Percentiles rank a stretch among this genome's conserved stretches.
Evolutionary conservation across 2,888 invertebrate species (phyloP).

Genomic region (Corythucha ciliata): DNA sequence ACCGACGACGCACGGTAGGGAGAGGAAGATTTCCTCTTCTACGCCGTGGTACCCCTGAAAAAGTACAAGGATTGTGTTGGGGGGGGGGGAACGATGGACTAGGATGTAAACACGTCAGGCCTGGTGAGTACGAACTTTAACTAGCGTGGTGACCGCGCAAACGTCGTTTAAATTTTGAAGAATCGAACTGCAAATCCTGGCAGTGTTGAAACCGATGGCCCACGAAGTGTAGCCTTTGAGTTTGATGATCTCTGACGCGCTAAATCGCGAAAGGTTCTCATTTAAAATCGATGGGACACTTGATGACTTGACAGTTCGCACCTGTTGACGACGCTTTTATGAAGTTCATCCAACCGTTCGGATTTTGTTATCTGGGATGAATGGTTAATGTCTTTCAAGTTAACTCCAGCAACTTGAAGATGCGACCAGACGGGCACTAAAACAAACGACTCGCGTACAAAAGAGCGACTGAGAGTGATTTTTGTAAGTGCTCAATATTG

Average conservation of each 20-base stretch:
- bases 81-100: too few species aligned
- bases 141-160: slow-evolving; percentile 67
- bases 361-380: slow-evolving; percentile 50
- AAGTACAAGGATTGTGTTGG: background rate
- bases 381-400: slow-evolving; percentile 62
- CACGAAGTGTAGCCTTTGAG: slow-evolving; percentile 86
- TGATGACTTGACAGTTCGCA: too few species aligned
- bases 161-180: slow-evolving; percentile 63
- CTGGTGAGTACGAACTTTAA: too few species aligned
- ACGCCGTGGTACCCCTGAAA: slow-evolving; percentile 70
- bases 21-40: slow-evolving; percentile 71
- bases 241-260: slow-evolving; percentile 79
- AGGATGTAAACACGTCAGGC: too few species aligned
- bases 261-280: slow-evolving; percentile 35
- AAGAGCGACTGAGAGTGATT: too few species aligned
- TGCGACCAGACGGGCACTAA: slow-evolving; percentile 54
- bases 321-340: slow-evolving; percentile 70
- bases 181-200: slow-evolving; percentile 56
- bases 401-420: slow-evolving; percentile 82
- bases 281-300: too few species aligned
- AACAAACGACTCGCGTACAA: too few species aligned
- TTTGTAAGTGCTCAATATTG: too few species aligned
- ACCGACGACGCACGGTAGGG: slow-evolving; percentile 71
- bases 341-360: slow-evolving; percentile 70
- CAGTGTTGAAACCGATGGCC: slow-evolving; percentile 76